A percentile compares a stretch with the other conserved stretches of the same genome.
Conservation (phyloP, 2,888 invertebrate genomes). For the Frankliniella fusca region DNA sequence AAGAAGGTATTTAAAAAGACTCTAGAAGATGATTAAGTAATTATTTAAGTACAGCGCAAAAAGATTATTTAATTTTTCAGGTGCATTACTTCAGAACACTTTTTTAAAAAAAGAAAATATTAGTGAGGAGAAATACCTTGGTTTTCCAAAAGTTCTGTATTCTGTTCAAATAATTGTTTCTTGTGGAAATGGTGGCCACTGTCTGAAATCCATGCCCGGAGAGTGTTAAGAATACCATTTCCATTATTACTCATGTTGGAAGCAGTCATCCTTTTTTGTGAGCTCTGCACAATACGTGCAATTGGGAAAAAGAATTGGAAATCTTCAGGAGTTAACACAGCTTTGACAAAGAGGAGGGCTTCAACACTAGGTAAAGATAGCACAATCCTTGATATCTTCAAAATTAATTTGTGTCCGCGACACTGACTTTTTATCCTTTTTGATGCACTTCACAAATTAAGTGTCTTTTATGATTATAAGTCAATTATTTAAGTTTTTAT, state of each 20-base stretch:
- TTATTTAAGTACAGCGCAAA: no score
- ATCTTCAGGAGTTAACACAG: no score
- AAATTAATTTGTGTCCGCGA: no score
- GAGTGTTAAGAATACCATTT: slow-evolving; percentile 28
- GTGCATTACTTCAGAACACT: no score
- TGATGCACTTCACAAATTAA: background rate
- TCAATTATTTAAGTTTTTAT: background rate
- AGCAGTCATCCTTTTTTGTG: background rate
- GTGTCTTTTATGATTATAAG: background rate
- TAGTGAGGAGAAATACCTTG: background rate
- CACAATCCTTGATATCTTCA: no score
- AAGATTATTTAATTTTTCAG: no score
- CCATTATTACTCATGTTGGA: slow-evolving; percentile 28
- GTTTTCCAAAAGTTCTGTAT: slow-evolving; percentile 24
- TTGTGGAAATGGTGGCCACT: slow-evolving; percentile 46
- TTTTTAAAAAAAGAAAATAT: background rate
- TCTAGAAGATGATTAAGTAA: no score
- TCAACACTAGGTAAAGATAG: no score
- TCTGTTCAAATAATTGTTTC: slow-evolving; percentile 36
- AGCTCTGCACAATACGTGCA: background rate
- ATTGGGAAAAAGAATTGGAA: background rate
- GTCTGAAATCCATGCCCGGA: slow-evolving; percentile 41
- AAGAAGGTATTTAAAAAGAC: no score
- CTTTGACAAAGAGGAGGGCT: no score
- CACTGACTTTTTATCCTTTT: no score